Percentiles rank a stretch among this genome's conserved stretches.
Evolutionary conservation across 2,113 vertebrate genomes (phyloP).

Genomic region (Pipra filicauda): DNA sequence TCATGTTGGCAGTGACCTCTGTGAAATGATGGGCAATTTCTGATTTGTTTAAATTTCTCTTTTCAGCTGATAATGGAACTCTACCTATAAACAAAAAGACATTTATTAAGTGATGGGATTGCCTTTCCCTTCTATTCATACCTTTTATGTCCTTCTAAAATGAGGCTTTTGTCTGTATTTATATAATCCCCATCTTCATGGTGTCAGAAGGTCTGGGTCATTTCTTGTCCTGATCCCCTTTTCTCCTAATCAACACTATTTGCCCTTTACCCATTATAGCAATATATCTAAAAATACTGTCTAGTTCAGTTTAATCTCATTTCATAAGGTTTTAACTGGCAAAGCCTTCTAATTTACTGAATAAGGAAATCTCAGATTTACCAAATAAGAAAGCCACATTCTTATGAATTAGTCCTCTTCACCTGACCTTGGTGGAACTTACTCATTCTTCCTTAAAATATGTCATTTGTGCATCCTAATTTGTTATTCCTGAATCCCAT

Average conservation of each 20-base stretch:
- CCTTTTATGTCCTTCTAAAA: not conserved
- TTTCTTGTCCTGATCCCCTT: not conserved
- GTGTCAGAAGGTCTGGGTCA: not conserved
- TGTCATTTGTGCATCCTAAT: not conserved
- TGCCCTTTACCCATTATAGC: not conserved
- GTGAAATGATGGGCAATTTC: not conserved
- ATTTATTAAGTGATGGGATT: not conserved
- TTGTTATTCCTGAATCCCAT: not conserved
- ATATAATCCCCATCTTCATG: not conserved
- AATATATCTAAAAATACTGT: not conserved
- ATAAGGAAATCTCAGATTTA: not conserved
- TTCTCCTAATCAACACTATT: not conserved
- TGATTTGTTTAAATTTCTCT: not conserved
- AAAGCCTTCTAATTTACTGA: not conserved
- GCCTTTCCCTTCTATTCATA: not conserved
- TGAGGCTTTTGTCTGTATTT: not conserved
- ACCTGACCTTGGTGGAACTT: not conserved
- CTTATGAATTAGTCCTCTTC: not conserved
- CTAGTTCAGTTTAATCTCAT: not conserved
- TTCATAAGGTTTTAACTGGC: not conserved
- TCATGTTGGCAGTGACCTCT: not conserved
- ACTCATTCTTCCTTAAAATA: not conserved
- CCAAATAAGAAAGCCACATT: not conserved
- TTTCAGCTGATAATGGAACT: not conserved
- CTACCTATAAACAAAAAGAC: not conserved